These are phyloP conservation scores for Tragopan temminckii DNA, from an alignment of 2,797 vertebrate species.

Conservation along the genomic window DNA sequence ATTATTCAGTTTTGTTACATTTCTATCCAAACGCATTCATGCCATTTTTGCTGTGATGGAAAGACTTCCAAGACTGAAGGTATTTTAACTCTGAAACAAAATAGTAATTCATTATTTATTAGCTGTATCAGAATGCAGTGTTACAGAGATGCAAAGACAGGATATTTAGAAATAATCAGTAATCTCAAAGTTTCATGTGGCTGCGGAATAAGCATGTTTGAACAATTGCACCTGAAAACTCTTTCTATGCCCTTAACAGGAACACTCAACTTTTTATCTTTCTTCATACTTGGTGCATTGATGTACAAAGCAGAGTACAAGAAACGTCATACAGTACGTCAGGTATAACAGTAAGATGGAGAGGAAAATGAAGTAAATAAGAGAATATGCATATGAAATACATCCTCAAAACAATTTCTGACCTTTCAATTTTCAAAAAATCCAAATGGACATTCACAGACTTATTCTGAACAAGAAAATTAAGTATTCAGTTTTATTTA, in stretches of 20 bases:
- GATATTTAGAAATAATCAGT: neutral
- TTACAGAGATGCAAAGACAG: neutral
- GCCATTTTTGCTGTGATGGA: neutral
- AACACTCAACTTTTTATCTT: neutral
- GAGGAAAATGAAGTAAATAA: neutral
- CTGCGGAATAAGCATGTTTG: neutral
- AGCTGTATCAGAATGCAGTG: neutral
- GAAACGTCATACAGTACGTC: neutral
- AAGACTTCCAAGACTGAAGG: neutral
- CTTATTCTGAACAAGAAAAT: neutral
- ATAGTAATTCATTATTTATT: neutral
- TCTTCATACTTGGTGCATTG: neutral
- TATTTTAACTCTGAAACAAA: neutral
- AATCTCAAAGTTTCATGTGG: neutral
- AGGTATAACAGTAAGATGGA: neutral
- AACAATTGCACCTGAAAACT: neutral
- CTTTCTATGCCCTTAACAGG: neutral
- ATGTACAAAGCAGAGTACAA: neutral
- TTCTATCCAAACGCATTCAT: neutral
- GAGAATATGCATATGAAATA: neutral
- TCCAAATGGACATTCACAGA: neutral
- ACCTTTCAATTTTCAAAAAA: constrained; percentile 7
- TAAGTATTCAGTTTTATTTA: neutral
- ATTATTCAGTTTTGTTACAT: neutral
- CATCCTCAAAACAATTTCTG: neutral